A percentile compares a stretch with the other conserved stretches of the same genome.
These are phyloP conservation scores for Pyrocoelia pectoralis DNA, from an alignment of 2,888 invertebrate genomes.

Conservation along the genomic window DNA sequence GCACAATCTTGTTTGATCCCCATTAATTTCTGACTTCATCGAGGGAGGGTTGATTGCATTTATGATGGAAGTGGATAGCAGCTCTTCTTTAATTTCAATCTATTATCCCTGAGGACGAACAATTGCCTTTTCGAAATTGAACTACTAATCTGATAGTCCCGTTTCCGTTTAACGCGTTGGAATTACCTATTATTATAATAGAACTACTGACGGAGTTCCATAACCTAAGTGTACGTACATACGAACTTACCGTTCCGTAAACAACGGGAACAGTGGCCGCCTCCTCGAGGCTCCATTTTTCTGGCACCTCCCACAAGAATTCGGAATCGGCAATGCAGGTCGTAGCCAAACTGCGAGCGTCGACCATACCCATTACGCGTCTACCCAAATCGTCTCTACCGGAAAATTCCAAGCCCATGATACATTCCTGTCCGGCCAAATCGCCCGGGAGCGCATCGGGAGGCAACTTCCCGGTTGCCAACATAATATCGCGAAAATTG, in stretches of 20 bases:
- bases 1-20: too few relatives aligned
- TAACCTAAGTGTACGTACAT: too few relatives aligned
- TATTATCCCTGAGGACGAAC: too few relatives aligned
- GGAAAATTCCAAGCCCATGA: slow-evolving; percentile 93
- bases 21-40: too few relatives aligned
- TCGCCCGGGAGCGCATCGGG: slow-evolving; percentile 96
- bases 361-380: slow-evolving; percentile 93
- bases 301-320: slow-evolving; percentile 91
- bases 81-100: too few relatives aligned
- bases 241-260: slow-evolving; percentile 77
- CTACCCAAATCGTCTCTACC: slow-evolving; percentile 78
- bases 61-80: too few relatives aligned
- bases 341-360: slow-evolving; percentile 89
- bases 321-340: slow-evolving; percentile 84
- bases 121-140: too few relatives aligned
- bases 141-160: too few relatives aligned
- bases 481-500: slow-evolving; percentile 98
- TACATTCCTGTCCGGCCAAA: slow-evolving; percentile 88
- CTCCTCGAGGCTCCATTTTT: slow-evolving; percentile 87
- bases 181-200: too few relatives aligned
- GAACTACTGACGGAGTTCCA: too few relatives aligned
- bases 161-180: too few relatives aligned
- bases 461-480: slow-evolving; percentile 95
- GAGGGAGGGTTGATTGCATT: too few relatives aligned
- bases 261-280: slow-evolving; percentile 96